Evolutionary conservation across 2,113 vertebrate species (phyloP).

Genomic region (Egretta garzetta): DNA sequence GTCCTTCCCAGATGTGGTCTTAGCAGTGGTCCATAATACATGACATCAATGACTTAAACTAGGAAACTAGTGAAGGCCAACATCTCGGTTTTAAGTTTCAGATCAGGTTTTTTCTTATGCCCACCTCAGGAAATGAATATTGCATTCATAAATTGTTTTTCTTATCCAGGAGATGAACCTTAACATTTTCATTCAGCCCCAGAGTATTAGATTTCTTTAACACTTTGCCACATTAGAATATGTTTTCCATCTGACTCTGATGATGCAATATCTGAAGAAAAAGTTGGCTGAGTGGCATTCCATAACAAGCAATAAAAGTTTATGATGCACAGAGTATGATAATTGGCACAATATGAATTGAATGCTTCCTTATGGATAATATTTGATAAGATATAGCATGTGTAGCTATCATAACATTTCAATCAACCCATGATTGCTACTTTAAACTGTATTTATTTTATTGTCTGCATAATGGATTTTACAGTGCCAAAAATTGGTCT

Average conservation of each 20-base stretch:
- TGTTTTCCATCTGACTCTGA: slow-evolving; percentile 81
- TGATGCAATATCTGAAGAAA: slow-evolving; percentile 78
- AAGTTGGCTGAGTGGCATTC: slow-evolving; percentile 76
- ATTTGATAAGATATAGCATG: slow-evolving; percentile 77
- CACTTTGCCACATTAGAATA: slow-evolving; percentile 82
- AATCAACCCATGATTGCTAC: slow-evolving; percentile 63
- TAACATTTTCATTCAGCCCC: slow-evolving; percentile 80
- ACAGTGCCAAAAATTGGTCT: slow-evolving; percentile 70
- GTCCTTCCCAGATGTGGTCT: slow-evolving; percentile 69
- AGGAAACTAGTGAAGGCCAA: slow-evolving; percentile 78
- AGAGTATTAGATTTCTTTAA: slow-evolving; percentile 81
- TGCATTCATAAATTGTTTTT: slow-evolving; percentile 81
- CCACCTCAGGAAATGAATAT: slow-evolving; percentile 84
- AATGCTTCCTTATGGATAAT: slow-evolving; percentile 79
- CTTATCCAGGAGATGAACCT: slow-evolving; percentile 80
- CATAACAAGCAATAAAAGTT: slow-evolving; percentile 81
- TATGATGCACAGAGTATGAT: slow-evolving; percentile 79
- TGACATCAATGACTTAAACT: slow-evolving; percentile 81
- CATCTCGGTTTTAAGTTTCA: slow-evolving; percentile 75
- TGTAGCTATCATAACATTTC: slow-evolving; percentile 74
- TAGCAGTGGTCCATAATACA: slow-evolving; percentile 64
- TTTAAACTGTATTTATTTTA: slow-evolving; percentile 77
- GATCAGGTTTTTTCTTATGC: slow-evolving; percentile 75
- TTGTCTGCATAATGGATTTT: slow-evolving; percentile 73
- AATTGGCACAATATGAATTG: slow-evolving; percentile 79